These are phyloP conservation scores for Schizotus pectinicornis DNA, from an alignment of 2,888 invertebrate genomes.

Conservation along the genomic window DNA sequence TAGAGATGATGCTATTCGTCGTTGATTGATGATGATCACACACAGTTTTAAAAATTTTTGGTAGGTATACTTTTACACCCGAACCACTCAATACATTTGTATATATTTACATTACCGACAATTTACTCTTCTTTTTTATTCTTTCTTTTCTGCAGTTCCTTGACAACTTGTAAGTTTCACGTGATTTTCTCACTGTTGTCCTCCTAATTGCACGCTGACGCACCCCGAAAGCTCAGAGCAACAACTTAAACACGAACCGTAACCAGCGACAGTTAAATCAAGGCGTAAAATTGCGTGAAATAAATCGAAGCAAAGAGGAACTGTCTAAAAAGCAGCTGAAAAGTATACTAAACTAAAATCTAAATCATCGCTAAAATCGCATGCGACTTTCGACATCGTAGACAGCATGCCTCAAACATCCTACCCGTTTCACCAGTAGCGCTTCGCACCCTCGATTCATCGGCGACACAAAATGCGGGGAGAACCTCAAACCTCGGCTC, in stretches of 20 bases:
- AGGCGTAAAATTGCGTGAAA: slow-evolving; percentile 18
- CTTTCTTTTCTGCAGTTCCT: slow-evolving; percentile 29
- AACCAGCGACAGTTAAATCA: background rate
- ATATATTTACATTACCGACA: slow-evolving; percentile 17
- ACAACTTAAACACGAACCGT: too few relatives aligned
- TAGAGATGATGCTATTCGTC: slow-evolving; percentile 4
- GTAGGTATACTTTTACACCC: slow-evolving; percentile 30
- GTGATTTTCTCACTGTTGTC: slow-evolving; percentile 25
- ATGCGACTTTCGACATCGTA: too few relatives aligned
- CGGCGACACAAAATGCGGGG: too few relatives aligned
- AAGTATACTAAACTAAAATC: background rate
- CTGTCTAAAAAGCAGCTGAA: slow-evolving; percentile 17
- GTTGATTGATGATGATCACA: background rate
- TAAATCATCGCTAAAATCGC: too few relatives aligned
- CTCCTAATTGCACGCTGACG: slow-evolving; percentile 19
- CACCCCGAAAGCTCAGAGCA: too few relatives aligned
- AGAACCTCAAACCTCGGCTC: too few relatives aligned
- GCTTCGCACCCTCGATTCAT: too few relatives aligned
- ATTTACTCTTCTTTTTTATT: slow-evolving; percentile 23
- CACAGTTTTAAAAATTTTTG: slow-evolving; percentile 19
- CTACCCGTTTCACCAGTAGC: too few relatives aligned
- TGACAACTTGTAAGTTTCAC: slow-evolving; percentile 27
- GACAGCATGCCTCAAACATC: too few relatives aligned
- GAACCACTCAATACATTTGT: slow-evolving; percentile 19
- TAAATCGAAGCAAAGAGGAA: slow-evolving; percentile 12